Evolutionary conservation across 2,113 vertebrate species (phyloP), one percentile per base, ranked within the genome.

Genomic region (Chloropsis hardwickii): DNA sequence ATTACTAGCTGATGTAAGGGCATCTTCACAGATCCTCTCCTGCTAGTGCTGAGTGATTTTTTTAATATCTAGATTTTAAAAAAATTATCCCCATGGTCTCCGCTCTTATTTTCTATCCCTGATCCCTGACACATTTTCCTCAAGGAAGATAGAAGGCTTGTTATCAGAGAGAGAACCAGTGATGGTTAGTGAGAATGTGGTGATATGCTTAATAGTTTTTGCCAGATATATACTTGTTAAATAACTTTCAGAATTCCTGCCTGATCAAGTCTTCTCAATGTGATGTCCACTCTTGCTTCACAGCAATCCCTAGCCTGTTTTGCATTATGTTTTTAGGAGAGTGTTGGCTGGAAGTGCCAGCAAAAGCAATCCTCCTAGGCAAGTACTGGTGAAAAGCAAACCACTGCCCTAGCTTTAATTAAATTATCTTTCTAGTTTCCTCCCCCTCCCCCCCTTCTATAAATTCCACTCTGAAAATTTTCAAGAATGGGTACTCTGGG

Each of bases 401-500:
- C 44, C 17, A 18, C 15, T 78, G 20, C 14, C 28, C 18, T 58
- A 24, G 33, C 31, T 67, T 48, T 76, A 71, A 37, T 58, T 71
- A 58, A 81, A 42, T 58, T 66, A 6, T 44, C 8, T 29, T 10
- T 72, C 6, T 5, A 25, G 2, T 12, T 19, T 24, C 5, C 4
- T 54, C 2, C 6, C 0, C 16, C 42, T 28, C 22, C 14, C 11
- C 11, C 21, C 1, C 5, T 51, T 69, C 1, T 22, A 40, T 6
- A 31, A 29, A 13, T 29, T 71, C 4, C 5, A 6, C 10, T 73
- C 42, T 54, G 28, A 35, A 61, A 74, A 80, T 10, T 5, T 9
- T 73, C 23, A 40, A 17, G 39, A n/a, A 3, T 2, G 0, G 37
- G 6, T 61, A 8, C 19, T 64, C 4, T 2, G 3, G 6, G 2